Conservation (phyloP, 2,888 invertebrate species). For the Ennomos erosarius region DNA sequence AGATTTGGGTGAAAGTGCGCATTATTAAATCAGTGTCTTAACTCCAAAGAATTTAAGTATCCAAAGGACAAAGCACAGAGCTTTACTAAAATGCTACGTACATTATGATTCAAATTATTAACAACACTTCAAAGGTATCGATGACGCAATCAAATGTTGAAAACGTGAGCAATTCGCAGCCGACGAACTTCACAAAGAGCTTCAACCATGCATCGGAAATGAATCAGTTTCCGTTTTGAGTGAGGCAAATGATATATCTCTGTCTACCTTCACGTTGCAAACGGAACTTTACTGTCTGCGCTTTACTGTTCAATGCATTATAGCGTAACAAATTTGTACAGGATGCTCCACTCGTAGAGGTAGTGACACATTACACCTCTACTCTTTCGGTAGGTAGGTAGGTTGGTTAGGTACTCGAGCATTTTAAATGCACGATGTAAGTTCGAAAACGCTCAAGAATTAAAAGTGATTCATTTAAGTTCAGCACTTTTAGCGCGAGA, state of each 20-base stretch:
- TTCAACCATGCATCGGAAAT: constrained; percentile 83
- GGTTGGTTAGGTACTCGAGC: too few relatives aligned
- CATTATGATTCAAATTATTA: constrained; percentile 32
- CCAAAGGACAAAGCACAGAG: not conserved
- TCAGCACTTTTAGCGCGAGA: too few relatives aligned
- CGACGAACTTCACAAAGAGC: constrained; percentile 82
- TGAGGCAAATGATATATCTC: constrained; percentile 77
- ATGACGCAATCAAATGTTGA: constrained; percentile 81
- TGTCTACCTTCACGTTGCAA: constrained; percentile 56
- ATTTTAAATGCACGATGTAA: constrained; percentile 64
- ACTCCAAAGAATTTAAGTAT: too few relatives aligned
- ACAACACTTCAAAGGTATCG: constrained; percentile 62
- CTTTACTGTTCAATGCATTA: constrained; percentile 56
- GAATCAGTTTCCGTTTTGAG: constrained; percentile 82
- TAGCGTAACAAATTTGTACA: constrained; percentile 55
- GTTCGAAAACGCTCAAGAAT: constrained; percentile 58
- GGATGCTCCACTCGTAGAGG: constrained; percentile 59
- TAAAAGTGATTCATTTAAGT: constrained; percentile 57
- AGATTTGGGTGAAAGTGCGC: too few relatives aligned
- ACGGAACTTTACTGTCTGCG: constrained; percentile 56
- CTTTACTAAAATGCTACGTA: not conserved
- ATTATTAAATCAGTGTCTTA: too few relatives aligned
- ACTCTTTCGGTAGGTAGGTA: too few relatives aligned
- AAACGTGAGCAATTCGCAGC: constrained; percentile 80
- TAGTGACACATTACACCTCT: constrained; percentile 55